phyloP scores from a whole-genome alignment of 2,888 invertebrate species.

The Synanthedon andrenaeformis region DNA sequence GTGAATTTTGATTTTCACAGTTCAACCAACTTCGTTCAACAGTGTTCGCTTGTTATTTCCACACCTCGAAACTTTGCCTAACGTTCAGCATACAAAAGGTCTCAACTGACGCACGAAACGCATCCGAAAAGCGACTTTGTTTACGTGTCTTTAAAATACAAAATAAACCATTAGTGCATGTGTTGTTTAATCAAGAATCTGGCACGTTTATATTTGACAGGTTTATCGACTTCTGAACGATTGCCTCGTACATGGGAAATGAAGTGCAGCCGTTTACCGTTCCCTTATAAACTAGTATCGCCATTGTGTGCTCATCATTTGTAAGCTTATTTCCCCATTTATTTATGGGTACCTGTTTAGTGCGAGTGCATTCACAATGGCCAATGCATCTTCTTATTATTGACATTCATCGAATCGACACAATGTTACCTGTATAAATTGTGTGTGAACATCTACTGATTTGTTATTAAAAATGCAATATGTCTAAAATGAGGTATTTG shows the following conservation, averaged over 20 bases:
- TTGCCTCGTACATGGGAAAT: conserved; percentile 6
- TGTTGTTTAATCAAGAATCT: conserved; percentile 21
- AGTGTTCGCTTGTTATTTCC: conserved; percentile 34
- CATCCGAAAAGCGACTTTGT: not conserved
- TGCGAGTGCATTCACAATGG: no score
- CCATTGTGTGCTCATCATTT: not conserved
- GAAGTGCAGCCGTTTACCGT: conserved; percentile 8
- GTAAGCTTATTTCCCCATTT: not conserved
- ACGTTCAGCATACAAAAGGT: conserved; percentile 6
- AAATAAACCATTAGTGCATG: not conserved
- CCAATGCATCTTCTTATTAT: no score
- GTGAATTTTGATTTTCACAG: conserved; percentile 32
- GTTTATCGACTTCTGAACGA: conserved; percentile 24
- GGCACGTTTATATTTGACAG: conserved; percentile 27
- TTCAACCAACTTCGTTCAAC: conserved; percentile 26
- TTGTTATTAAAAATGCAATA: no score
- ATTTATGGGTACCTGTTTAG: no score
- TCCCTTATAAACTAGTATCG: not conserved
- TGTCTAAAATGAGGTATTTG: no score
- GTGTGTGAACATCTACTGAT: no score
- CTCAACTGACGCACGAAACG: conserved; percentile 5
- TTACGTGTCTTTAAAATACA: conserved; percentile 2
- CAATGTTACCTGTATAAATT: no score
- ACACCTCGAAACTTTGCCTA: conserved; percentile 25
- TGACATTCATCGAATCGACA: no score